Conservation (phyloP, 2,888 invertebrate species). For the Rosalia funebris region DNA sequence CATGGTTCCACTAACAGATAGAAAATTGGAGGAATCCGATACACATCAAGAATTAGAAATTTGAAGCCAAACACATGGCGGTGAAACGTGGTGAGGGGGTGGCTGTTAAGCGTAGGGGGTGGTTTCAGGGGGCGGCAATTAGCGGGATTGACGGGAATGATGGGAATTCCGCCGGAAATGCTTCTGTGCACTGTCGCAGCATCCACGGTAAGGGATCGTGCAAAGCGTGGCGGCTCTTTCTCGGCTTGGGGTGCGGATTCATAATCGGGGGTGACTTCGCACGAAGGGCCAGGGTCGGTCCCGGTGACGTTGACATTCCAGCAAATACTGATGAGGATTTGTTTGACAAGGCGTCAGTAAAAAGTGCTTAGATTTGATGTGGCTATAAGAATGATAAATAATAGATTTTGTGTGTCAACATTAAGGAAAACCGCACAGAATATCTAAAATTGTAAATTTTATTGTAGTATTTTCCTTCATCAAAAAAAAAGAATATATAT, state of each 20-base stretch:
- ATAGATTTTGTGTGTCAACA: too few relatives aligned
- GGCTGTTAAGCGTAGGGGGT: conserved; percentile 15
- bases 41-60: conserved; percentile 40
- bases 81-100: conserved; percentile 20
- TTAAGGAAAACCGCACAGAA: too few relatives aligned
- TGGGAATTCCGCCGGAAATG: conserved; percentile 61
- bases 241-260: conserved; percentile 21
- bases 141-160: conserved; percentile 61
- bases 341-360: too few relatives aligned
- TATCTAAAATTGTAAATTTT: too few relatives aligned
- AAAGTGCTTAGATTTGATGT: too few relatives aligned
- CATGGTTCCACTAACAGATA: conserved; percentile 4
- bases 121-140: conserved; percentile 55
- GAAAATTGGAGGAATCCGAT: conserved; percentile 29
- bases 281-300: conserved; percentile 31
- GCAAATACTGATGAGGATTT: too few relatives aligned
- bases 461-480: too few relatives aligned
- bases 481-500: too few relatives aligned
- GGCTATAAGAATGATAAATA: too few relatives aligned
- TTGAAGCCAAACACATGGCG: conserved; percentile 37
- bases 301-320: conserved; percentile 34
- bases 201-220: conserved; percentile 28
- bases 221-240: conserved; percentile 20
- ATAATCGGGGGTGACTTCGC: conserved; percentile 27
- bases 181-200: conserved; percentile 32